Evolutionary conservation across 2,797 vertebrate genomes (phyloP).

Genomic region (Taenioides sp.): DNA sequence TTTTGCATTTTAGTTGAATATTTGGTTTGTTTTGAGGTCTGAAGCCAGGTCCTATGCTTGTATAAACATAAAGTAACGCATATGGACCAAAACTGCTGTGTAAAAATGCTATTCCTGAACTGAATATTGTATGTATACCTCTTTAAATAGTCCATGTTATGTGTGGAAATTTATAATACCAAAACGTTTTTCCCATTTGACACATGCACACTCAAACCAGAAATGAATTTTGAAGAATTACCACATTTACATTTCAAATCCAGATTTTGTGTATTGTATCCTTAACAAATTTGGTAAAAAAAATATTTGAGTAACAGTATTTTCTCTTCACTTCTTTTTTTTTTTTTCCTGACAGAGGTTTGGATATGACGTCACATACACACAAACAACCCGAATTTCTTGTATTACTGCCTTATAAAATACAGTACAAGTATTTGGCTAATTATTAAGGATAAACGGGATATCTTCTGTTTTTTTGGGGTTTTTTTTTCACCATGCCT

Average conservation of each 20-base stretch:
- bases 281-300: not conserved
- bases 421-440: not conserved
- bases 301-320: not conserved
- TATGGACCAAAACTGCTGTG: slow-evolving; percentile 17
- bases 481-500: slow-evolving; percentile 16
- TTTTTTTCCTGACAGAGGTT: not conserved
- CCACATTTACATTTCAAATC: not conserved
- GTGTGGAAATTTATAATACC: not conserved
- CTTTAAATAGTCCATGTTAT: slow-evolving; percentile 1
- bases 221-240: not conserved
- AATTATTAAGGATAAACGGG: not conserved
- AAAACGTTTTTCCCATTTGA: not conserved
- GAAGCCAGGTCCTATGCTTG: slow-evolving; percentile 6
- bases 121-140: slow-evolving; percentile 1
- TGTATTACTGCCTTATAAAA: slow-evolving; percentile 31
- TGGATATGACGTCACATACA: not conserved
- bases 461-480: not conserved
- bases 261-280: not conserved
- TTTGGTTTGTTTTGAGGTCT: not conserved
- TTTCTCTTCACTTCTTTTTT: not conserved
- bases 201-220: not conserved
- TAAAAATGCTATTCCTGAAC: slow-evolving; percentile 14
- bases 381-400: not conserved
- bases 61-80: slow-evolving; percentile 7
- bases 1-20: not conserved